Evolutionary conservation across 1,140 invertebrate genomes (phyloP).

Genomic region (Hirudo medicinalis): DNA sequence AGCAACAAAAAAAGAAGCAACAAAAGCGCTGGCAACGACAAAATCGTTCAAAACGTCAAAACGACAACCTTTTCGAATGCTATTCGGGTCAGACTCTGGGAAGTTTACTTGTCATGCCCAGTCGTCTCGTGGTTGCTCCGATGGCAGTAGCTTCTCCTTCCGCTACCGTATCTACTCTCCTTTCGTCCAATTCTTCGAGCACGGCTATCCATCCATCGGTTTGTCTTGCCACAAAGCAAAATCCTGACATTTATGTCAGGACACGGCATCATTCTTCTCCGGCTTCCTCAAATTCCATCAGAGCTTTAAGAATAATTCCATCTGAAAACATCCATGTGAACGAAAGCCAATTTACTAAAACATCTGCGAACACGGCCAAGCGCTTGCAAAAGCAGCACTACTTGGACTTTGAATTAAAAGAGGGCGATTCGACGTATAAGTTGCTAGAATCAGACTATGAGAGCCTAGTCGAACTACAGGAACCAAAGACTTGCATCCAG

Average conservation of each 20-base stretch:
- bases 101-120: constrained; percentile 1
- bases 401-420: no score
- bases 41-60: neutral
- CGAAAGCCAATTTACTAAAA: no score
- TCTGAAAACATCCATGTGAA: no score
- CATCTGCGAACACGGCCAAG: no score
- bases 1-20: neutral
- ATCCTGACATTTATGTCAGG: neutral
- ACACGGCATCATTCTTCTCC: constrained; percentile 4
- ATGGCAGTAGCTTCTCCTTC: neutral
- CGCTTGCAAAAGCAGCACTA: no score
- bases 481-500: no score
- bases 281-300: neutral
- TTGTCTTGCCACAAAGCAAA: no score
- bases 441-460: no score
- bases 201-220: no score
- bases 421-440: no score
- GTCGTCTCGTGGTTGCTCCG: constrained; percentile 1
- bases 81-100: constrained; percentile 1
- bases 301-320: no score
- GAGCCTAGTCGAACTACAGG: no score
- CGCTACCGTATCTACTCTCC: neutral
- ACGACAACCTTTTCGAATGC: neutral
- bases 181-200: neutral
- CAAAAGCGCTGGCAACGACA: constrained; percentile 8